Conservation (phyloP, 1,140 invertebrate genomes). For the Trinorchestia longiramus region DNA sequence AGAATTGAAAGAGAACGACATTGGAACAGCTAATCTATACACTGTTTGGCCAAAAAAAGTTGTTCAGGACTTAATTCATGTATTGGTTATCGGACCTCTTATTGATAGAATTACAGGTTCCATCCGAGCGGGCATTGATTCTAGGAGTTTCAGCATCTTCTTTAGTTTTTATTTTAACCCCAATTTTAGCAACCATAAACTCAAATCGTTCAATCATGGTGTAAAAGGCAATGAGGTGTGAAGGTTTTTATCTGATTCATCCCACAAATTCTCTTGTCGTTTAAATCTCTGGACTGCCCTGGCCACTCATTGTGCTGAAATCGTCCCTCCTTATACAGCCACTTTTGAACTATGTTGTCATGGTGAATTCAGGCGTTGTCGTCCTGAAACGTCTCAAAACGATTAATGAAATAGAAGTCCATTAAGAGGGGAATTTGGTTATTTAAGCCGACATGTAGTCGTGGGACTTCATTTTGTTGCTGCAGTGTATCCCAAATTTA, state of each 20-base stretch:
- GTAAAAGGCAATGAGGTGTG: neutral
- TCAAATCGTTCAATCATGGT: neutral
- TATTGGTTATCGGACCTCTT: neutral
- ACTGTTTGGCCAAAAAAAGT: neutral
- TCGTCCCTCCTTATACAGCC: neutral
- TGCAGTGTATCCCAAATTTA: too few species aligned
- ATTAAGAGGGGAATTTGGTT: too few species aligned
- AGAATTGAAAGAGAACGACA: too few species aligned
- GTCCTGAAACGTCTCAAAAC: neutral
- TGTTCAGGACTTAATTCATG: neutral
- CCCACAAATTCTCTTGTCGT: neutral
- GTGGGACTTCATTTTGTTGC: too few species aligned
- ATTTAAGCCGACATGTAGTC: too few species aligned
- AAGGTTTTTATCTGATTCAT: neutral
- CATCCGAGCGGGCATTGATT: neutral
- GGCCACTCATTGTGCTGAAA: neutral
- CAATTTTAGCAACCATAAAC: neutral
- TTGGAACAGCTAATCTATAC: too few species aligned
- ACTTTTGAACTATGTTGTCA: neutral
- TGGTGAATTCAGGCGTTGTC: neutral
- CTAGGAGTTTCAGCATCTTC: neutral
- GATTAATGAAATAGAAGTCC: neutral
- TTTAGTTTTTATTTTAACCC: neutral
- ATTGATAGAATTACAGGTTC: neutral
- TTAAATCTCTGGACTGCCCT: neutral